Conservation (phyloP, 2,113 vertebrate genomes). For the Nibea coibor region DNA sequence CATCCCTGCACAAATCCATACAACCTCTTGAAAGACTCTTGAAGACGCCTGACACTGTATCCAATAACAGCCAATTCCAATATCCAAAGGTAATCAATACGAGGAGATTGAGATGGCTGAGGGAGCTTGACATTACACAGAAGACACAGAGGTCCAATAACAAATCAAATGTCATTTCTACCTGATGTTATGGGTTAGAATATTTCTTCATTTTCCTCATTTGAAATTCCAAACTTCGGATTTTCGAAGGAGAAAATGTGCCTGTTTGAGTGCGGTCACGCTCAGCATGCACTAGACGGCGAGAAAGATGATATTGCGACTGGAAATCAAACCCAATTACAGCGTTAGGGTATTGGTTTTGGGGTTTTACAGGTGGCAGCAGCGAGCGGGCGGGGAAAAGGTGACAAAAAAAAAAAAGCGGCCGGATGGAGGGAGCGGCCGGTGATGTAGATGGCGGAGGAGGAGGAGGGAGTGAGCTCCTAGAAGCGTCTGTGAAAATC, state of each 20-base stretch:
- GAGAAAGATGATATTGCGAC: conserved; percentile 43
- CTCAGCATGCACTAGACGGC: conserved; percentile 30
- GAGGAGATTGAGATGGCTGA: background rate
- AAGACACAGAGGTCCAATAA: background rate
- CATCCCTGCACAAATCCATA: conserved; percentile 3
- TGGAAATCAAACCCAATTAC: conserved; percentile 70
- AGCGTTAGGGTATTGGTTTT: conserved; percentile 46
- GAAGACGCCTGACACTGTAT: background rate
- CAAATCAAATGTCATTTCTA: background rate
- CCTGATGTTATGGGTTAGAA: background rate
- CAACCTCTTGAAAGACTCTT: background rate
- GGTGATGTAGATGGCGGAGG: conserved; percentile 56
- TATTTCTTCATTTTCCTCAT: conserved; percentile 13
- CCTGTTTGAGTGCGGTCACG: background rate
- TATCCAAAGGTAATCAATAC: background rate
- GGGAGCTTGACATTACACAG: background rate
- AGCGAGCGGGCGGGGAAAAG: conserved; percentile 12
- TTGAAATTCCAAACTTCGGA: conserved; percentile 23
- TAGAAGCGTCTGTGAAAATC: conserved; percentile 70
- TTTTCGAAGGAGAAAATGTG: conserved; percentile 4
- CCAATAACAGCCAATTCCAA: conserved; percentile 3
- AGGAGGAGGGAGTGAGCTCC: conserved; percentile 58
- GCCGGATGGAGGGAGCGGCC: conserved; percentile 38
- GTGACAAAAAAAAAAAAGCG: conserved; percentile 6
- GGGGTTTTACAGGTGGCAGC: conserved; percentile 50